Conservation (phyloP, 2,113 vertebrate species). For the Dromaius novaehollandiae region DNA sequence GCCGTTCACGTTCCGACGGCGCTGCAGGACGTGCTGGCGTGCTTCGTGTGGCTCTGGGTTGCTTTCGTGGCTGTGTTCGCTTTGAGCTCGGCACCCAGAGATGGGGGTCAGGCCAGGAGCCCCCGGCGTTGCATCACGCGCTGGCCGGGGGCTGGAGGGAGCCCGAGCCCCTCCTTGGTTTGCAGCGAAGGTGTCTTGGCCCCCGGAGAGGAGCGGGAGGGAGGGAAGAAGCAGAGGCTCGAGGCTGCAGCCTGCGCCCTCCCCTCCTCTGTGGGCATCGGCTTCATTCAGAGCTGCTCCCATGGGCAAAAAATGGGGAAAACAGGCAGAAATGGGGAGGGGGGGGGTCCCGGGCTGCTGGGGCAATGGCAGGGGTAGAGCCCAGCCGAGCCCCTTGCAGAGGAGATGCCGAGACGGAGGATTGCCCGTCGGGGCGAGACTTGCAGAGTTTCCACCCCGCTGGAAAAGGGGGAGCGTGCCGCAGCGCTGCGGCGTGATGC, state of each 20-base stretch:
- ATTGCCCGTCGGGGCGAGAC: no score
- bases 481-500: neutral
- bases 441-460: no score
- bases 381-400: neutral
- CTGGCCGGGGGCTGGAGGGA: no score
- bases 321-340: no score
- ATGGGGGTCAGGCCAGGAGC: neutral
- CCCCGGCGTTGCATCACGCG: no score
- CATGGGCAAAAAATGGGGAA: no score
- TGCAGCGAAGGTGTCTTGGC: no score
- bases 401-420: no score
- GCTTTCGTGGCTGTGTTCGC: neutral
- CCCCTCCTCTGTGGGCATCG: neutral
- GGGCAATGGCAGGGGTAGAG: neutral
- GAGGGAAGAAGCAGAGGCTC: neutral
- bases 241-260: neutral
- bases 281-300: no score
- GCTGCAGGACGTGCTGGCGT: neutral
- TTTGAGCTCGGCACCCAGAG: fast-evolving
- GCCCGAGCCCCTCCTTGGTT: no score
- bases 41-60: neutral
- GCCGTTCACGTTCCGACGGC: neutral
- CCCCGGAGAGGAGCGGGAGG: no score
- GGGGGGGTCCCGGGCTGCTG: no score
- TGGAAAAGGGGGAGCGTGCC: neutral